phyloP scores from a whole-genome alignment of 2,113 vertebrate genomes.

The Fulica atra region DNA sequence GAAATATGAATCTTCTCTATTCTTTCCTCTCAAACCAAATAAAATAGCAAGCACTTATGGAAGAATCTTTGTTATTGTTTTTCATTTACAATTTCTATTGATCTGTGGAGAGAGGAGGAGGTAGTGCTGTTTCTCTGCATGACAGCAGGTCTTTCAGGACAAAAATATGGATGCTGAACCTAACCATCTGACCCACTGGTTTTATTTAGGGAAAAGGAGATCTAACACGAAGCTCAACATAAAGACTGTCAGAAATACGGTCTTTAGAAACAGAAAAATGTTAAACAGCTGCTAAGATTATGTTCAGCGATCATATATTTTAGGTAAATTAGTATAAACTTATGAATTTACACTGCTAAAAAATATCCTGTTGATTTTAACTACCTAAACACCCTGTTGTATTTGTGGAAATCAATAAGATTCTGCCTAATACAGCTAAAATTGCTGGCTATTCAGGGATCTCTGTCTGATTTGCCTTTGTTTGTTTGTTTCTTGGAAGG shows the following conservation, averaged over 20 bases:
- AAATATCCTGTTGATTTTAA: neutral
- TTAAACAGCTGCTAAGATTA: neutral
- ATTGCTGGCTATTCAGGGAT: neutral
- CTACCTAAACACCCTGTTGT: fast-evolving
- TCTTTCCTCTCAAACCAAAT: neutral
- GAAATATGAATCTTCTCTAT: fast-evolving
- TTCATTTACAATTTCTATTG: neutral
- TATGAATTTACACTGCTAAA: neutral
- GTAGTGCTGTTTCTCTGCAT: neutral
- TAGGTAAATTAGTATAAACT: neutral
- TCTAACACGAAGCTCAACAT: neutral
- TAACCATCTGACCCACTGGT: neutral
- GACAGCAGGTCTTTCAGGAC: neutral
- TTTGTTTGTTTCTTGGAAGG: neutral
- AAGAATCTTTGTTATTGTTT: neutral
- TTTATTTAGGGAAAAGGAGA: neutral
- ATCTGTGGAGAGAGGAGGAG: neutral
- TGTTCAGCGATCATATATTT: neutral
- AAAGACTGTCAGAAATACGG: neutral
- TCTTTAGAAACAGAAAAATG: neutral
- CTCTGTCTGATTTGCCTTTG: neutral
- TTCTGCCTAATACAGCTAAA: neutral
- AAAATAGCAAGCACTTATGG: neutral
- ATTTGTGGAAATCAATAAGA: neutral
- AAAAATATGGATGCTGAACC: neutral